Evolutionary conservation across 2,113 vertebrate genomes (phyloP).

Genomic region (Phalacrocorax aristotelis): DNA sequence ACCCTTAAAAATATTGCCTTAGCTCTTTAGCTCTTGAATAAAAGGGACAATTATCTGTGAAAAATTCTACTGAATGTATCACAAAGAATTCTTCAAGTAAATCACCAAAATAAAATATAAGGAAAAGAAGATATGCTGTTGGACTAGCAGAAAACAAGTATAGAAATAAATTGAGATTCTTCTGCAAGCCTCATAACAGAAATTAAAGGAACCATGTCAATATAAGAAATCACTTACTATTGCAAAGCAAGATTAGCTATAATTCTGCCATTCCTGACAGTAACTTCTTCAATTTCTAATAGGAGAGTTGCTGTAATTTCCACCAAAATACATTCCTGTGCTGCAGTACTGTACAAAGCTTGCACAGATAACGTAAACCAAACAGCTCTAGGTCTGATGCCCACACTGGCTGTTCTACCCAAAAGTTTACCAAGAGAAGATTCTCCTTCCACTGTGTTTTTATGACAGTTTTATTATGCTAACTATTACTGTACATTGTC

Average conservation of each 20-base stretch:
- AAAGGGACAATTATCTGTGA: neutral
- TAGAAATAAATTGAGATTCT: neutral
- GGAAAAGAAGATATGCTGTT: neutral
- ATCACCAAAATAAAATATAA: neutral
- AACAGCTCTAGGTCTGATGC: neutral
- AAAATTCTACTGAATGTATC: neutral
- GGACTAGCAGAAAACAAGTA: neutral
- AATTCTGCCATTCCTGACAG: neutral
- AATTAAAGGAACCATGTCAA: neutral
- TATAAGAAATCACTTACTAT: neutral
- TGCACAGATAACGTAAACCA: neutral
- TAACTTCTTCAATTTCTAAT: neutral
- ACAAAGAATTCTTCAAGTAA: neutral
- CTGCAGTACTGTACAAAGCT: neutral
- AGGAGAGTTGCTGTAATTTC: neutral
- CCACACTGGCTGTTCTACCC: neutral
- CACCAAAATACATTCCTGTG: neutral
- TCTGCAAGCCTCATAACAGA: neutral
- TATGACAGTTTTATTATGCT: neutral
- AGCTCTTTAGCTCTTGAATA: neutral
- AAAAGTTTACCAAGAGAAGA: neutral
- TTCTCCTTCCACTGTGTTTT: neutral
- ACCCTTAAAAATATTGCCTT: neutral
- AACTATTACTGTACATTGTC: neutral
- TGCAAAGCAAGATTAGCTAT: neutral